Percentiles rank a stretch among this genome's conserved stretches.
Evolutionary conservation across 2,113 vertebrate genomes (phyloP).

Genomic region (Callionymus lyra): DNA sequence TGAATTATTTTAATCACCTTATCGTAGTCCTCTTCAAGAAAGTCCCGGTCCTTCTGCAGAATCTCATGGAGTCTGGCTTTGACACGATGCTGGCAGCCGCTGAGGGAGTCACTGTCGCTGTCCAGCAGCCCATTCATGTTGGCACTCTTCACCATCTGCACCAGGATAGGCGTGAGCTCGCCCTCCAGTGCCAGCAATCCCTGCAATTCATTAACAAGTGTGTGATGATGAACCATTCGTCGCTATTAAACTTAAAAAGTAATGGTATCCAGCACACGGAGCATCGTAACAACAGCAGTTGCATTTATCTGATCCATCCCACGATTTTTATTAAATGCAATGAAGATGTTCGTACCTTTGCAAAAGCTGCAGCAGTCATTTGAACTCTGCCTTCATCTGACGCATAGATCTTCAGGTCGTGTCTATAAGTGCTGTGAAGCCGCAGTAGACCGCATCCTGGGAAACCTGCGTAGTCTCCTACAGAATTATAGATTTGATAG

Average conservation of each 20-base stretch:
- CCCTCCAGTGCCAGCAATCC: constrained; percentile 92
- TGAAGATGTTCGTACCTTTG: constrained; percentile 76
- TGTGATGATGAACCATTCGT: too few relatives aligned
- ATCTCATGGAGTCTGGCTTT: constrained; percentile 91
- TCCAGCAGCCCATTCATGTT: constrained; percentile 98
- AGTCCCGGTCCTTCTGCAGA: constrained; percentile 85
- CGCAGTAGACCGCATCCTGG: constrained; percentile 92
- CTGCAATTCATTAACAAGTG: constrained; percentile 48
- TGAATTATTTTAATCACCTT: constrained; percentile 64
- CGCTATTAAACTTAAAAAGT: too few relatives aligned
- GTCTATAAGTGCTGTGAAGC: constrained; percentile 93
- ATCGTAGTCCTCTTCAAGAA: constrained; percentile 80
- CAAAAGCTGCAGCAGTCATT: constrained; percentile 97
- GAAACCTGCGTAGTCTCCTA: constrained; percentile 96
- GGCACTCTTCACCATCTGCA: constrained; percentile 99
- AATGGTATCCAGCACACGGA: too few relatives aligned
- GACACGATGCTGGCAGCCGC: constrained; percentile 90
- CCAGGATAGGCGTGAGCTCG: constrained; percentile 94
- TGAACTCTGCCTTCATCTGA: constrained; percentile 95
- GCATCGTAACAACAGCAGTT: neutral
- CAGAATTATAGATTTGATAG: neutral
- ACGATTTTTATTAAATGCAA: too few relatives aligned
- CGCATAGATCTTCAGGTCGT: constrained; percentile 97
- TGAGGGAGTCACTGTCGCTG: constrained; percentile 90
- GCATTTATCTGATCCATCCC: too few relatives aligned